These are phyloP conservation scores for Oligia latruncula DNA, from an alignment of 2,888 invertebrate genomes.

Conservation along the genomic window DNA sequence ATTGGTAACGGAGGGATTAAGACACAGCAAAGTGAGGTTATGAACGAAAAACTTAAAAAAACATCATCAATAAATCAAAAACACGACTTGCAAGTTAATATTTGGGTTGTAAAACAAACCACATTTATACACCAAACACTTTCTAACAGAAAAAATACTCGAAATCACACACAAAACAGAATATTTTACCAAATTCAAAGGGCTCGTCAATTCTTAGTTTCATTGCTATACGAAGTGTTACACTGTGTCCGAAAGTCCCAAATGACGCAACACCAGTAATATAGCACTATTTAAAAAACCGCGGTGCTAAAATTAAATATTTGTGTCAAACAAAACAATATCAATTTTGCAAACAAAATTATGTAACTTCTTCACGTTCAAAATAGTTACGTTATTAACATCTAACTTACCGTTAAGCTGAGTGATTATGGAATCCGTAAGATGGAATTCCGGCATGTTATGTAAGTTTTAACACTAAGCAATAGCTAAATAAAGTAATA, in stretches of 20 bases:
- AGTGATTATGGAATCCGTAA: constrained; percentile 83
- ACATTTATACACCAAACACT: constrained; percentile 30
- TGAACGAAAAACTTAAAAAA: constrained; percentile 20
- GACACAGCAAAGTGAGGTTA: constrained; percentile 47
- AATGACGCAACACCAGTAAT: constrained; percentile 72
- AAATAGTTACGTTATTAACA: constrained; percentile 50
- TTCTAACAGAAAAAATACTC: constrained; percentile 45
- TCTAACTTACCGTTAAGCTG: constrained; percentile 81
- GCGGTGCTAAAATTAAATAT: constrained; percentile 87
- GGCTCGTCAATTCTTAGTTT: constrained; percentile 74
- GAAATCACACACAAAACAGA: constrained; percentile 50
- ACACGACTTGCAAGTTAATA: constrained; percentile 27
- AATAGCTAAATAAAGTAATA: constrained; percentile 28
- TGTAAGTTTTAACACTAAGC: constrained; percentile 30
- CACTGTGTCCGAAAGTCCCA: constrained; percentile 56
- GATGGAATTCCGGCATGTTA: constrained; percentile 82
- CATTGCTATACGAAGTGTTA: constrained; percentile 45
- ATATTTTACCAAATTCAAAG: constrained; percentile 75
- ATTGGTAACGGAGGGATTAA: not conserved
- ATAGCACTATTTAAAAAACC: constrained; percentile 77
- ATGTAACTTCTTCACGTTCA: constrained; percentile 78
- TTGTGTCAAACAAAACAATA: constrained; percentile 81
- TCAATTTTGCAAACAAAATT: constrained; percentile 83
- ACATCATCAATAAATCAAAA: constrained; percentile 9
- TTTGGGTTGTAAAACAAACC: constrained; percentile 16